These are phyloP conservation scores for Nineta flava DNA, from an alignment of 2,888 invertebrate species.

Conservation along the genomic window DNA sequence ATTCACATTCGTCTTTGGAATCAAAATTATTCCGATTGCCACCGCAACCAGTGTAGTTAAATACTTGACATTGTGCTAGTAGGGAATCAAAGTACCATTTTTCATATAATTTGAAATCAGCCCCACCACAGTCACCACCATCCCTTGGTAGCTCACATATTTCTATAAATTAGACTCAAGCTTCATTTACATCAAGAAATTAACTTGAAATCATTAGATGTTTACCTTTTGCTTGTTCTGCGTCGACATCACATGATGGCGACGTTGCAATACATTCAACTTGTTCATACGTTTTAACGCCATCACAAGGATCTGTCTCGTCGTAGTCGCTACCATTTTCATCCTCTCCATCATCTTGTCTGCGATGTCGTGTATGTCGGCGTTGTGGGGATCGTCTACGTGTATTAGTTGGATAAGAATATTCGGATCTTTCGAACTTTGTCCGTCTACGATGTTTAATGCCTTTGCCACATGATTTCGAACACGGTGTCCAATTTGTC, in stretches of 20 bases:
- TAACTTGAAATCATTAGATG: too few relatives aligned
- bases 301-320: constrained; percentile 27
- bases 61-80: constrained; percentile 55
- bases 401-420: background rate
- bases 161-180: constrained; percentile 22
- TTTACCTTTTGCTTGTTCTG: background rate
- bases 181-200: background rate
- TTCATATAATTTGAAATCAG: constrained; percentile 31
- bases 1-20: constrained; percentile 50
- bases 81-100: constrained; percentile 71
- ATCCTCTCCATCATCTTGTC: constrained; percentile 20
- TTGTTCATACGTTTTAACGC: constrained; percentile 31
- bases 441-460: constrained; percentile 40
- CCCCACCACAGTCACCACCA: constrained; percentile 56
- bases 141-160: constrained; percentile 47
- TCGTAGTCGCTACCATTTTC: constrained; percentile 22
- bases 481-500: constrained; percentile 72
- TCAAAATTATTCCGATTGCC: constrained; percentile 81
- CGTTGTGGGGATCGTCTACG: background rate
- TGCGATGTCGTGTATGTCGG: constrained; percentile 34
- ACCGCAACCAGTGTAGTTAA: constrained; percentile 78
- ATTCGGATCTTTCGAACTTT: background rate
- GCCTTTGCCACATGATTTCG: constrained; percentile 64
- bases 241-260: constrained; percentile 18
- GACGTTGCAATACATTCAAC: constrained; percentile 29